Evolutionary conservation across 2,797 vertebrate genomes (phyloP).

Genomic region (Tadarida brasiliensis): DNA sequence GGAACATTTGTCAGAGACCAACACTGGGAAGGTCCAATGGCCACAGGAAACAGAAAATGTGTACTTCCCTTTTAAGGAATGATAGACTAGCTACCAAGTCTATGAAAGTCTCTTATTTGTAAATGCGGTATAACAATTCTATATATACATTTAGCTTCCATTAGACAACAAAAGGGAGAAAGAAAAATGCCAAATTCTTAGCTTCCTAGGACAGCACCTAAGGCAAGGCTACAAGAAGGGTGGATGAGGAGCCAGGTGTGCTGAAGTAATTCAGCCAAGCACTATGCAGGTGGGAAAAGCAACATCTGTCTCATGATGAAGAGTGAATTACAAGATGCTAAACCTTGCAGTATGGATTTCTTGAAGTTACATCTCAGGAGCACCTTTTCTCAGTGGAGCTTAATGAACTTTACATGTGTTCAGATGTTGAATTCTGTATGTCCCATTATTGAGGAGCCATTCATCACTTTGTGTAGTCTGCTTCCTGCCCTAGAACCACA

Average conservation of each 20-base stretch:
- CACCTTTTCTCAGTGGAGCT: background rate
- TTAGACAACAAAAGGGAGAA: background rate
- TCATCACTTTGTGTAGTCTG: background rate
- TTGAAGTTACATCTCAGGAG: background rate
- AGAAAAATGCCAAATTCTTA: background rate
- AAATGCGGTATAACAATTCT: conserved; percentile 18
- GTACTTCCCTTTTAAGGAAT: background rate
- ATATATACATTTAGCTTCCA: background rate
- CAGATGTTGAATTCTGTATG: background rate
- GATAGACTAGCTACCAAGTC: background rate
- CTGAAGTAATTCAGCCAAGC: background rate
- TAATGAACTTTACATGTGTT: background rate
- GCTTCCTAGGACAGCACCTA: background rate
- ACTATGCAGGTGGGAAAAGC: background rate
- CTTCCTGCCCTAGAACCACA: background rate
- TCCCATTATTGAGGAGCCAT: background rate
- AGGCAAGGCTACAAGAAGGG: background rate
- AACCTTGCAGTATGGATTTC: background rate
- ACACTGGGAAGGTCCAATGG: background rate
- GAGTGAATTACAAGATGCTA: background rate
- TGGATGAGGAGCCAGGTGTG: background rate
- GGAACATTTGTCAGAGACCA: background rate
- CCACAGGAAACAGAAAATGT: background rate
- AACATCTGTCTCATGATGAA: background rate
- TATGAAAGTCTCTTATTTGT: background rate